phyloP scores from a whole-genome alignment of 2,113 vertebrate genomes.

The Mixornis gularis region DNA sequence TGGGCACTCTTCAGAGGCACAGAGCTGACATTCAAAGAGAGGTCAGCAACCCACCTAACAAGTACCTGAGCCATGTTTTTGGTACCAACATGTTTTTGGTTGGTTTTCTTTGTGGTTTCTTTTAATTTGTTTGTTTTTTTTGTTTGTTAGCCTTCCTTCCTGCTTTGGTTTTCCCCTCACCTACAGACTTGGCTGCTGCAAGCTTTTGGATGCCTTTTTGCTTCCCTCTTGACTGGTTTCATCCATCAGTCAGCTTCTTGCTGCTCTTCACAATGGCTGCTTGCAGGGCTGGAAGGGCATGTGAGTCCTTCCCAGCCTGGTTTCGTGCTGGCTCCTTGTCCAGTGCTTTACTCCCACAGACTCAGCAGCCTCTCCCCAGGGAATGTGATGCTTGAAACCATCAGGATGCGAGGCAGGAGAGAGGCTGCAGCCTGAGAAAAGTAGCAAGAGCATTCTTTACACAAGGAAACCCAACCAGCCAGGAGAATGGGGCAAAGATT shows the following conservation, averaged over 20 bases:
- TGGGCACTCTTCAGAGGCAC: background rate
- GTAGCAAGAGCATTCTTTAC: background rate
- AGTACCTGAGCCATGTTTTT: background rate
- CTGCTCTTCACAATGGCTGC: background rate
- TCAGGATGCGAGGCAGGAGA: background rate
- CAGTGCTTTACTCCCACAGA: background rate
- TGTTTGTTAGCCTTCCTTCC: background rate
- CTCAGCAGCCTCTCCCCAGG: background rate
- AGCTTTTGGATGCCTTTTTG: background rate
- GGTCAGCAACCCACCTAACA: background rate
- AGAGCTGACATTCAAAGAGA: background rate
- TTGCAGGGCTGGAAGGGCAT: background rate
- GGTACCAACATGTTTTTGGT: background rate
- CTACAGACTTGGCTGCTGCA: fast-evolving
- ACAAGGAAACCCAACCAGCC: background rate
- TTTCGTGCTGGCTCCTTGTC: background rate
- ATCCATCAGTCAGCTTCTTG: background rate
- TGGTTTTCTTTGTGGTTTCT: background rate
- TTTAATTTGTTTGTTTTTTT: background rate
- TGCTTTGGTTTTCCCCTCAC: background rate
- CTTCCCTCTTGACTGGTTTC: background rate
- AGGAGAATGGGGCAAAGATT: background rate
- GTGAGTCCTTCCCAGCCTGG: background rate
- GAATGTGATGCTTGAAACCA: background rate
- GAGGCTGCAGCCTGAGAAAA: background rate